A percentile compares a stretch with the other conserved stretches of the same genome.
Evolutionary conservation across 2,797 vertebrate genomes (phyloP).

Genomic region (Acropternis orthonyx): DNA sequence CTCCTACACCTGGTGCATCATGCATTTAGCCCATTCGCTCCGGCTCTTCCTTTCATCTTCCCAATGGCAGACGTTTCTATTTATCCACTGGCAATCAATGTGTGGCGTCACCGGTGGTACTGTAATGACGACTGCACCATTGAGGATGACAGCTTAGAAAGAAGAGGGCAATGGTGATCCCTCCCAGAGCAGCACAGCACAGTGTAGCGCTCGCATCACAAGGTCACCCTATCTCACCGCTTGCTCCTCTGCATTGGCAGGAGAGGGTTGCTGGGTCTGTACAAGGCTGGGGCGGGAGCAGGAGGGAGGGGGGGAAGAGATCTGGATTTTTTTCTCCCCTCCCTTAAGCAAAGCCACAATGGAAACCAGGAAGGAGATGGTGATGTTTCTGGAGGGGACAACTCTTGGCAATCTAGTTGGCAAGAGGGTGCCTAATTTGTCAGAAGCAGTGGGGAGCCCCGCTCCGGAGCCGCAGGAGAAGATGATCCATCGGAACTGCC

Average conservation of each 20-base stretch:
- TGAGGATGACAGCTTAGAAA: slow-evolving; percentile 96
- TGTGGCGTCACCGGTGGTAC: slow-evolving; percentile 94
- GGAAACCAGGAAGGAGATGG: slow-evolving; percentile 92
- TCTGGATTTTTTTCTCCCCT: slow-evolving; percentile 48
- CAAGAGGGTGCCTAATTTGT: slow-evolving; percentile 84
- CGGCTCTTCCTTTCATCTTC: slow-evolving; percentile 80
- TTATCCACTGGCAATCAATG: slow-evolving; percentile 90
- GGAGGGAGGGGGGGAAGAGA: slow-evolving; percentile 43
- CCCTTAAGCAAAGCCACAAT: slow-evolving; percentile 74
- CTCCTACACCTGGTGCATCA: slow-evolving; percentile 78
- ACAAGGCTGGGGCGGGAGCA: slow-evolving; percentile 39
- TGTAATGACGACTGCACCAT: slow-evolving; percentile 92
- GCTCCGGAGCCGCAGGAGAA: slow-evolving; percentile 83
- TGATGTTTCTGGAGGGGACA: slow-evolving; percentile 89
- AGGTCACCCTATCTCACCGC: slow-evolving; percentile 85
- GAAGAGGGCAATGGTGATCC: slow-evolving; percentile 96
- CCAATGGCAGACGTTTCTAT: slow-evolving; percentile 83
- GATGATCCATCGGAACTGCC: slow-evolving; percentile 81
- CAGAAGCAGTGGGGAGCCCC: slow-evolving; percentile 82
- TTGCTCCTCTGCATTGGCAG: slow-evolving; percentile 62
- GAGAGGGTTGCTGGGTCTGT: slow-evolving; percentile 44
- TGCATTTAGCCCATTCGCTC: slow-evolving; percentile 78
- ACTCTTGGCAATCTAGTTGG: slow-evolving; percentile 81
- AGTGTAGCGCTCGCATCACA: slow-evolving; percentile 87
- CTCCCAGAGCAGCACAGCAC: slow-evolving; percentile 92